phyloP scores from a whole-genome alignment of 2,888 invertebrate genomes.

The Callyntrura guangdongensis region DNA sequence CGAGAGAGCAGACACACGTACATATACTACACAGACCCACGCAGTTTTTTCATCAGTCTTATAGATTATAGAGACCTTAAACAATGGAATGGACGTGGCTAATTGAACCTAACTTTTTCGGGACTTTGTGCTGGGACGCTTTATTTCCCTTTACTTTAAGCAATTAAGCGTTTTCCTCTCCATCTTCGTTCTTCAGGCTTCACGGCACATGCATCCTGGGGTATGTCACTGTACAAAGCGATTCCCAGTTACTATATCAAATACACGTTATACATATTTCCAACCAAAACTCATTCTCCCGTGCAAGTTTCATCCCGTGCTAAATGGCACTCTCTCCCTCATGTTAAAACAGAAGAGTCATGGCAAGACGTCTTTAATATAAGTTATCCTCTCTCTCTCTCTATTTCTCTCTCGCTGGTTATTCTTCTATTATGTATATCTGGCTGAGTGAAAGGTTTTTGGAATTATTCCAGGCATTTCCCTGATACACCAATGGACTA shows the following conservation, averaged over 20 bases:
- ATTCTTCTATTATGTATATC: neutral
- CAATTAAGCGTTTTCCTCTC: conserved; percentile 58
- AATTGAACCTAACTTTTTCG: conserved; percentile 72
- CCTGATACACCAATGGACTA: conserved; percentile 51
- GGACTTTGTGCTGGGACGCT: conserved; percentile 38
- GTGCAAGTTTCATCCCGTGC: conserved; percentile 51
- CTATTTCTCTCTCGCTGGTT: conserved; percentile 16
- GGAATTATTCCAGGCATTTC: conserved; percentile 70
- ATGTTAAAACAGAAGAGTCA: neutral
- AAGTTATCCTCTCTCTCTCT: too few relatives aligned
- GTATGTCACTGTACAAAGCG: neutral
- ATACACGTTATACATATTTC: neutral
- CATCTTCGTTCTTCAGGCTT: conserved; percentile 28
- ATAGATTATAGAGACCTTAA: conserved; percentile 66
- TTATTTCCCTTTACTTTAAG: conserved; percentile 41
- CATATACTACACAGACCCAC: too few relatives aligned
- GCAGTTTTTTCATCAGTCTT: conserved; percentile 41
- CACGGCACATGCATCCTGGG: neutral
- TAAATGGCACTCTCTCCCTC: conserved; percentile 38
- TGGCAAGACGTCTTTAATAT: conserved; percentile 21
- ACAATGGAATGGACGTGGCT: conserved; percentile 65
- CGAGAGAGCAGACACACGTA: conserved; percentile 48
- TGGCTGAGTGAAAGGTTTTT: conserved; percentile 66
- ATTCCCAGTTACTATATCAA: neutral
- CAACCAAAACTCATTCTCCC: neutral